Base-by-base conservation (phyloP, 2,888 invertebrate genomes). In the Tinea trinotella region DNA sequence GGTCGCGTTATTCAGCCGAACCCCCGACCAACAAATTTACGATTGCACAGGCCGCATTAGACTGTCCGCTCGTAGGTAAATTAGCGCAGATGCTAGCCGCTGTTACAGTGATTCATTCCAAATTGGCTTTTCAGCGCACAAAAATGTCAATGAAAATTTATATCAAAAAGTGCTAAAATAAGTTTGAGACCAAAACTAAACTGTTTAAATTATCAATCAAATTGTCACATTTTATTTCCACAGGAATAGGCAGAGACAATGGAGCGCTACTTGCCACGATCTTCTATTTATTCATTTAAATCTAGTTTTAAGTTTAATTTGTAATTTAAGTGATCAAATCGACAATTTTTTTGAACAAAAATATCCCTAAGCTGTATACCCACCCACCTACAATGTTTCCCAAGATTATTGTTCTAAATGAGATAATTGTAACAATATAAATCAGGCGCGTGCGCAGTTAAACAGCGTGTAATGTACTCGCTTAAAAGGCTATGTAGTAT, bases 31-130 rank as follows among this genome's bases (percentile, higher is more conserved):
- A 18, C 65, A 70, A 80, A 82, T 85, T 84, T 85, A 85, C 81
- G 85, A 82, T 64, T 74, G 66, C 76, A 71, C 79, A 71, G 76
- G 72, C 73, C 76, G 82, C 85, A 85, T 85, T 85, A 85, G 83
- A 81, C 82, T 85, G 85, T 84, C 84, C 80, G 70, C 76, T 74
- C 79, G 82, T 84, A 84, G 85, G 85, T 85, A 85, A 85, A 85
- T 85, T 85, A 85, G 85, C 85, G 80, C 85, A 85, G 84, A 85
- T 85, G 85, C 78, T 83, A 71, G 76, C 80, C 74, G 75, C 80
- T 76, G 82, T 81, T 79, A 76, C 83, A 73, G 80, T 85, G 85
- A 85, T 85, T 85, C 84, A 85, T 85, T 85, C 74, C 78, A 83
- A 85, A 85, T 85, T 85, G 84, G 84, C 82, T 84, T 82, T 84